Conservation (phyloP, 2,888 invertebrate species). For the Palloptera scutellata region DNA sequence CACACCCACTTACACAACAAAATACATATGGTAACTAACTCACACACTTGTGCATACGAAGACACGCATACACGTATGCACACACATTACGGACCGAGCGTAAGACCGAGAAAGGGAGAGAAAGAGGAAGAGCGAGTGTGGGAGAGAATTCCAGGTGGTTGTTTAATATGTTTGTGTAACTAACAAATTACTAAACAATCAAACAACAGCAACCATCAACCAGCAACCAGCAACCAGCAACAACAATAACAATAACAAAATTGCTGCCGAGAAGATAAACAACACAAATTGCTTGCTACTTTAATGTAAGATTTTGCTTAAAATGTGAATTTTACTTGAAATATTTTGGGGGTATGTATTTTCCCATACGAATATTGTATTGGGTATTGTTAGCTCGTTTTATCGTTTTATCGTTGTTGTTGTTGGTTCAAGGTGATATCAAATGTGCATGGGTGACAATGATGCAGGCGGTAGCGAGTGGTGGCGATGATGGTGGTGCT, state of each 20-base stretch:
- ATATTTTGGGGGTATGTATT: too few species aligned
- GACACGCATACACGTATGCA: too few species aligned
- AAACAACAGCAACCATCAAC: conserved; percentile 15
- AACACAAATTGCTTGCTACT: neutral
- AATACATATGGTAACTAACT: too few species aligned
- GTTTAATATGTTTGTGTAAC: conserved; percentile 24
- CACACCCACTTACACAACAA: too few species aligned
- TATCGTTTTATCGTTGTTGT: too few species aligned
- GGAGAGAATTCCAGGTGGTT: neutral
- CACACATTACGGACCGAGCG: too few species aligned
- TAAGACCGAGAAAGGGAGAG: too few species aligned
- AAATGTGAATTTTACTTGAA: neutral
- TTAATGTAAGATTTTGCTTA: neutral
- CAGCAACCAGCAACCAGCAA: neutral
- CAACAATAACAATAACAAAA: neutral
- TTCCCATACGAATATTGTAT: too few species aligned
- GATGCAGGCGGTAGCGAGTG: neutral
- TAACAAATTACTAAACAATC: conserved; percentile 43
- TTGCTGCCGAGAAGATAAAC: neutral
- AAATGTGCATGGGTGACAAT: neutral
- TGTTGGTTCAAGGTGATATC: too few species aligned
- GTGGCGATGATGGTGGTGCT: neutral
- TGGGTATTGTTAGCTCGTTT: too few species aligned
- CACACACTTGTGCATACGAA: too few species aligned
- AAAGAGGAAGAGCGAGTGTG: neutral